phyloP scores from a whole-genome alignment of 2,888 invertebrate genomes.

The Andrena chrysosceles region DNA sequence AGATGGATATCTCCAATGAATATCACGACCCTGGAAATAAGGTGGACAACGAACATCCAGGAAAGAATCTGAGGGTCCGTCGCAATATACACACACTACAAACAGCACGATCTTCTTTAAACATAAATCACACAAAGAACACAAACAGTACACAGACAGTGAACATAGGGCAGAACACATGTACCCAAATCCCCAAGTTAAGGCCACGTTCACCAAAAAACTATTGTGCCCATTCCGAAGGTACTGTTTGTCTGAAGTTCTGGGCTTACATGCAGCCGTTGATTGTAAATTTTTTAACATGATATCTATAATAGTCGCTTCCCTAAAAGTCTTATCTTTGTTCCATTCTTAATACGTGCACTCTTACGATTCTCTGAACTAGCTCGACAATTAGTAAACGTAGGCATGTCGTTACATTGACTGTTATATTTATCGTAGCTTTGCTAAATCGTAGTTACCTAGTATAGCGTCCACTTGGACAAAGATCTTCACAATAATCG shows the following conservation, averaged over 20 bases:
- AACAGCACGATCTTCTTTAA: conserved; percentile 74
- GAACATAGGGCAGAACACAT: conserved; percentile 79
- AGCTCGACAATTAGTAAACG: conserved; percentile 36
- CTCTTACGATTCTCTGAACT: conserved; percentile 27
- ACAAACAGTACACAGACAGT: conserved; percentile 79
- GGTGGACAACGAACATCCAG: conserved; percentile 76
- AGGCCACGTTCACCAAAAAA: conserved; percentile 81
- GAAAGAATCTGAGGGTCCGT: conserved; percentile 79
- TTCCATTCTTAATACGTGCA: conserved; percentile 33
- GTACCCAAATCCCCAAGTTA: conserved; percentile 81
- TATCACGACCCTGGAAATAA: conserved; percentile 76
- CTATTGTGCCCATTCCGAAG: conserved; percentile 80
- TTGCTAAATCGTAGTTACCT: conserved; percentile 4
- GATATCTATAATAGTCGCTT: conserved; percentile 48
- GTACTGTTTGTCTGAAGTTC: conserved; percentile 77
- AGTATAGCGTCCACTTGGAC: conserved; percentile 17
- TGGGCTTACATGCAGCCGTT: conserved; percentile 63
- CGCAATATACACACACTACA: conserved; percentile 77
- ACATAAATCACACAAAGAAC: conserved; percentile 77
- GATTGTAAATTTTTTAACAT: conserved; percentile 46
- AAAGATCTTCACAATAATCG: conserved; percentile 9
- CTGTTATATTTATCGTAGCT: conserved; percentile 23
- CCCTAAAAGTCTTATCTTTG: conserved; percentile 30
- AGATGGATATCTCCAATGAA: conserved; percentile 81
- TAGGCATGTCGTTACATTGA: conserved; percentile 37